phyloP scores from a whole-genome alignment of 2,797 vertebrate genomes.

The Muscicapa striata region DNA sequence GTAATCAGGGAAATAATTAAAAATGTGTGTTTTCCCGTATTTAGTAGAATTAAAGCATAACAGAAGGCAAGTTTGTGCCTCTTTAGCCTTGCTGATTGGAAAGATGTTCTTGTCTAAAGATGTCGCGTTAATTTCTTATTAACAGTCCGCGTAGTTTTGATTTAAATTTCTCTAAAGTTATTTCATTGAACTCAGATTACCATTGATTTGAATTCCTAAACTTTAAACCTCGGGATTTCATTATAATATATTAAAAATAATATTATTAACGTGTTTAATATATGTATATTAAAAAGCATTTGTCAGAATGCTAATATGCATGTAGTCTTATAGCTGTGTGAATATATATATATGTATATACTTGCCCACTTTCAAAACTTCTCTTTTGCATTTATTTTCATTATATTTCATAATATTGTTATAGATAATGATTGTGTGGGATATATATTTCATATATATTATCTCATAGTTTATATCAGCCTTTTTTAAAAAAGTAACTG shows the following conservation, averaged over 20 bases:
- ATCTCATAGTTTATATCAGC: neutral
- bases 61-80: neutral
- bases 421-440: neutral
- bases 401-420: neutral
- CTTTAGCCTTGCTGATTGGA: neutral
- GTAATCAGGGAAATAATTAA: neutral
- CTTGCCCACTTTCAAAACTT: neutral
- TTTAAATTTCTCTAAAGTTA: neutral
- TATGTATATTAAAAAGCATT: accelerated
- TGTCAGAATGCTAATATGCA: accelerated
- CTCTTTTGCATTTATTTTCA: neutral
- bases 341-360: too few species aligned
- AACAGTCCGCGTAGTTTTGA: neutral
- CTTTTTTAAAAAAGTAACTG: neutral
- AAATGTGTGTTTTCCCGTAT: accelerated
- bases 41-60: neutral
- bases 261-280: neutral
- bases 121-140: neutral
- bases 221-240: neutral
- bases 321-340: accelerated
- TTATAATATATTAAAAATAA: neutral
- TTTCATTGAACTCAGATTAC: neutral
- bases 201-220: neutral
- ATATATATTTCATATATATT: neutral
- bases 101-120: neutral